These are phyloP conservation scores for Choreutis nemorana DNA, from an alignment of 2,888 invertebrate species.

Conservation along the genomic window DNA sequence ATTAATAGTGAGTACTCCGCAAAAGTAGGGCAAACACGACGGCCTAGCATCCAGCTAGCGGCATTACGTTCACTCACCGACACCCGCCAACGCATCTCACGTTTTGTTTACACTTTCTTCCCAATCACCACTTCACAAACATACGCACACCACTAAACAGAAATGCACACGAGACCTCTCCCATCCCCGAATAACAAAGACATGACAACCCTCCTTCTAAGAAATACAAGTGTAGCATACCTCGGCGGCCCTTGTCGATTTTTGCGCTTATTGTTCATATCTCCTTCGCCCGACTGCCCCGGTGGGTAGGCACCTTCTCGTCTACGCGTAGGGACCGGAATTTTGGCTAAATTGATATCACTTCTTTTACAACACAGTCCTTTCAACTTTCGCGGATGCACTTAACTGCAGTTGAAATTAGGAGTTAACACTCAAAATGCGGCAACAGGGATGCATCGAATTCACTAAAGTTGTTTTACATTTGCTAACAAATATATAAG, in stretches of 20 bases:
- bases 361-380: slow-evolving; percentile 67
- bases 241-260: slow-evolving; percentile 81
- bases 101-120: slow-evolving; percentile 51
- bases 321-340: slow-evolving; percentile 86
- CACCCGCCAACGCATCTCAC: slow-evolving; percentile 25
- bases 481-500: slow-evolving; percentile 64
- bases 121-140: slow-evolving; percentile 25
- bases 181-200: slow-evolving; percentile 51
- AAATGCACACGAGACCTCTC: too few species aligned
- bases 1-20: slow-evolving; percentile 54
- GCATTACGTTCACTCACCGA: slow-evolving; percentile 31
- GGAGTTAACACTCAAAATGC: slow-evolving; percentile 58
- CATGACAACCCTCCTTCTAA: slow-evolving; percentile 43
- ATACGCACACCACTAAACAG: slow-evolving; percentile 25
- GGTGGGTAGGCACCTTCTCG: slow-evolving; percentile 80
- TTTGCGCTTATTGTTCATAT: slow-evolving; percentile 86
- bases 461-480: slow-evolving; percentile 55
- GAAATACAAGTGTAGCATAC: slow-evolving; percentile 55
- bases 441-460: slow-evolving; percentile 60
- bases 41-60: slow-evolving; percentile 18
- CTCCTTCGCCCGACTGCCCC: slow-evolving; percentile 70
- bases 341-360: slow-evolving; percentile 73
- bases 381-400: slow-evolving; percentile 68
- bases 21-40: slow-evolving; percentile 59
- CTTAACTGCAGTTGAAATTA: slow-evolving; percentile 64